These are phyloP conservation scores for Anthophora plumipes DNA, from an alignment of 2,888 invertebrate genomes.

Conservation along the genomic window DNA sequence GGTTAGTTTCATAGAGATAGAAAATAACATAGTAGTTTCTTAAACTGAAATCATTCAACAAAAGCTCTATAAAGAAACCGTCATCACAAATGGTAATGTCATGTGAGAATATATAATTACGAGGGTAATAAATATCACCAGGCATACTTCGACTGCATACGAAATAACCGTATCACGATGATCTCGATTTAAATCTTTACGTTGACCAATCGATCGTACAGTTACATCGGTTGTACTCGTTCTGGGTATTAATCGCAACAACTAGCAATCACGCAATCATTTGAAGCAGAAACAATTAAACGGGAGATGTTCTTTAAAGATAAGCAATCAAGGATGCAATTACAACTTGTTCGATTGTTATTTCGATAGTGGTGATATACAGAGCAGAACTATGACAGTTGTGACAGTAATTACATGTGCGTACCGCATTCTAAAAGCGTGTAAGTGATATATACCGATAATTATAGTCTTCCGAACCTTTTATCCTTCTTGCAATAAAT, in stretches of 20 bases:
- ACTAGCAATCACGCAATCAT: slow-evolving; percentile 35
- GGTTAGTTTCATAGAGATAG: not conserved
- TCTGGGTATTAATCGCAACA: slow-evolving; percentile 30
- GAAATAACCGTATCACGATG: not conserved
- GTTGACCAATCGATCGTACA: slow-evolving; percentile 7
- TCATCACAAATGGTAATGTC: slow-evolving; percentile 3
- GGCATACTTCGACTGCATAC: not conserved
- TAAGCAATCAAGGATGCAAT: slow-evolving; percentile 29
- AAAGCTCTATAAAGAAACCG: not conserved
- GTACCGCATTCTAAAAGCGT: not conserved
- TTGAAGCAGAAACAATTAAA: slow-evolving; percentile 39
- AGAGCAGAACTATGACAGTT: not conserved
- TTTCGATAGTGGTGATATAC: slow-evolving; percentile 30
- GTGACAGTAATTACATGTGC: slow-evolving; percentile 6
- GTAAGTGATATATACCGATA: not conserved
- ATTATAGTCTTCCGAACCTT: not conserved
- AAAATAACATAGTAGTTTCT: too few relatives aligned
- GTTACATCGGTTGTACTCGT: slow-evolving; percentile 13
- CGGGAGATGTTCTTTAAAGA: slow-evolving; percentile 14
- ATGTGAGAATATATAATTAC: not conserved
- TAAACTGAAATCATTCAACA: not conserved
- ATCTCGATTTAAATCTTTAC: slow-evolving; percentile 25
- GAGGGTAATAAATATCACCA: slow-evolving; percentile 8
- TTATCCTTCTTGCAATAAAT: not conserved
- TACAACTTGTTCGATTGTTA: slow-evolving; percentile 33